phyloP scores from a whole-genome alignment of 2,113 vertebrate species.

The Potamarius usumacintae region DNA sequence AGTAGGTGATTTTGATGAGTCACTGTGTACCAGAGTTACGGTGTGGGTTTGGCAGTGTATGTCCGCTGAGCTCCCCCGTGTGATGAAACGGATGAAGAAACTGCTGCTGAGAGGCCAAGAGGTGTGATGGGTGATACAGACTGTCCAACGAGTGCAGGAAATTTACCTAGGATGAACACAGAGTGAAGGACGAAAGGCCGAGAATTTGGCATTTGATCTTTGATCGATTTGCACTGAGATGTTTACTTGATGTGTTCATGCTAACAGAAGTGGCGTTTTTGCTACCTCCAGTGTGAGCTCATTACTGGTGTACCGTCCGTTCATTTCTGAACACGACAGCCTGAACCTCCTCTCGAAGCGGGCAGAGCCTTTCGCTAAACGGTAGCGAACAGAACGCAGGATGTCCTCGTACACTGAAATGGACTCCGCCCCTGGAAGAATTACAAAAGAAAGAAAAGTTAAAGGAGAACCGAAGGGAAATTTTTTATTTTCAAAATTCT shows the following conservation, averaged over 20 bases:
- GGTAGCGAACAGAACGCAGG: conserved; percentile 86
- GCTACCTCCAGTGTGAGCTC: conserved; percentile 92
- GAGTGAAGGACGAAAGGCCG: not conserved
- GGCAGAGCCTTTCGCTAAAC: conserved; percentile 81
- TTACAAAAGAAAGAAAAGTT: not conserved
- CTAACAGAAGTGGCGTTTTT: not conserved
- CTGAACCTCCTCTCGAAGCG: conserved; percentile 93
- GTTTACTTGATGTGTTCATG: not conserved
- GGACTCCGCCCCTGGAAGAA: conserved; percentile 84
- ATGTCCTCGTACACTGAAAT: conserved; percentile 94
- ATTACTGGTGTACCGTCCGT: conserved; percentile 95
- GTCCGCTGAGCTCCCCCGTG: conserved; percentile 87
- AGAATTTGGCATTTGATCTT: not conserved
- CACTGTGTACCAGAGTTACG: conserved; percentile 82
- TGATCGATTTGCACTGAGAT: not conserved
- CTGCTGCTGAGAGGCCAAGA: conserved; percentile 92
- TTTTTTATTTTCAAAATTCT: no score
- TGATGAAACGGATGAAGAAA: conserved; percentile 88
- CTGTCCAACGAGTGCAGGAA: conserved; percentile 89
- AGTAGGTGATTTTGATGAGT: conserved; percentile 24
- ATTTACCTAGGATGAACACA: conserved; percentile 77
- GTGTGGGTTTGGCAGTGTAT: conserved; percentile 85
- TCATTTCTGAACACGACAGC: conserved; percentile 97
- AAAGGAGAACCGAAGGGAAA: no score
- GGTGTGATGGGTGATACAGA: conserved; percentile 87